Evolutionary conservation across 2,797 vertebrate genomes (phyloP), one percentile per base, ranked within the genome.

Genomic region (Denticeps clupeoides): DNA sequence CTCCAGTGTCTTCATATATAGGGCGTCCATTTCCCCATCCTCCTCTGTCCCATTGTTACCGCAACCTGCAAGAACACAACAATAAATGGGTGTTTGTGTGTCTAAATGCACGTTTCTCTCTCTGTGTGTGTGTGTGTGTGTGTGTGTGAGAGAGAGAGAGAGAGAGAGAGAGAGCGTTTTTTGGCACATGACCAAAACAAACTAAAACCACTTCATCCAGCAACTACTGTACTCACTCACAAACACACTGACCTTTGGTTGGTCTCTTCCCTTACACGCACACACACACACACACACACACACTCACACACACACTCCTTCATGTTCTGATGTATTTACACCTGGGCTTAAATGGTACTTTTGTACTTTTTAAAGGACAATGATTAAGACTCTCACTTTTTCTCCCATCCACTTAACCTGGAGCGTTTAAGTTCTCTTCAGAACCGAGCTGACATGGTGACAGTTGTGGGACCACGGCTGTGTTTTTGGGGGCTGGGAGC

Each of bases 1-100:
- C 67, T 96, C 92, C 73, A 99, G 79, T 68, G 92, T 90, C 68
- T 93, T 97, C 63, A 95, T 85, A 77, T 93, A 97, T 75, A 94
- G 70, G 52, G 83, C 89, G 80, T 97, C 91, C 87, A 94, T 88
- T 73, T 93, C 85, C 61, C 72, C 80, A 60, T 89, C 84, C 45
- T 74, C 70, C 5, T 83, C 82, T 27, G 71, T 77, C 47, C 84
- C 71, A 1, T 49, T 59, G 41, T 78, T 76, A 49, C 68, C 64
- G 62, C 75, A 77, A 60, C 84, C 91, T 89, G 63, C 44, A 60
- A 44, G 26, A 4, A 23, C 23, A 42, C 44, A 6, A 7, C 8
- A 40, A n/a, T 24, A 15, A 12, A 21, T 38, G 12, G 15, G n/a
- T 21, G 15, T 44, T 1, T 35, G 11, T 22, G 41, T 51, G 31